phyloP scores from a whole-genome alignment of 2,888 invertebrate genomes.

The Melikaiella ostensackeni region DNA sequence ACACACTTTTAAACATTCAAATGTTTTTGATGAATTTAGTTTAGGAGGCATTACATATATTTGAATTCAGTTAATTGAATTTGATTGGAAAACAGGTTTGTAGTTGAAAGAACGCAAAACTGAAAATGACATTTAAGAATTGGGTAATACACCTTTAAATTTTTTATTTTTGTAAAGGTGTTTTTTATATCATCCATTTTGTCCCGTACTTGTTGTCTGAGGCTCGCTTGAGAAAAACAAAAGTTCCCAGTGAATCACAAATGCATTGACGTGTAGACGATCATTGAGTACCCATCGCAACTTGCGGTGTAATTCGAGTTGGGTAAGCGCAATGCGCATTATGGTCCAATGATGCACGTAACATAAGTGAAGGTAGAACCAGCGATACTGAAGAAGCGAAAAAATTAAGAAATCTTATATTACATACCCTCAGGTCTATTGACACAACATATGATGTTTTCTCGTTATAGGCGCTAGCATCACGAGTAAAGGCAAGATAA shows the following conservation, averaged over 20 bases:
- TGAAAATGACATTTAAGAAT: no score
- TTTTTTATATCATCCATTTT: neutral
- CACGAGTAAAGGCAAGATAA: slow-evolving; percentile 12
- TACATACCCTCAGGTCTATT: slow-evolving; percentile 22
- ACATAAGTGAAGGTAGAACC: neutral
- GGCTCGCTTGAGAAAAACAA: neutral
- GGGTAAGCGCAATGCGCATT: neutral
- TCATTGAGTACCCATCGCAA: neutral
- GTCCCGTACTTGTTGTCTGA: neutral
- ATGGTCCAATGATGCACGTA: neutral
- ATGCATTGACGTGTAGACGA: neutral
- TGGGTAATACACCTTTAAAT: no score
- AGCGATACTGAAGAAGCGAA: slow-evolving; percentile 6
- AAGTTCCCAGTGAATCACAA: neutral
- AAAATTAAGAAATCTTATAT: slow-evolving; percentile 13
- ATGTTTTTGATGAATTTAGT: no score
- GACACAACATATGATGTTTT: slow-evolving; percentile 19
- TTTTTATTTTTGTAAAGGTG: no score
- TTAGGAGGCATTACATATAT: no score
- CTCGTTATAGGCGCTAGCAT: neutral
- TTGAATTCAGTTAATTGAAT: no score
- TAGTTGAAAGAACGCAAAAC: no score
- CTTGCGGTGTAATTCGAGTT: slow-evolving; percentile 12
- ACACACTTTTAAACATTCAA: no score
- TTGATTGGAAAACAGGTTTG: no score